phyloP scores from a whole-genome alignment of 2,888 invertebrate species.

The Alsophila aescularia region DNA sequence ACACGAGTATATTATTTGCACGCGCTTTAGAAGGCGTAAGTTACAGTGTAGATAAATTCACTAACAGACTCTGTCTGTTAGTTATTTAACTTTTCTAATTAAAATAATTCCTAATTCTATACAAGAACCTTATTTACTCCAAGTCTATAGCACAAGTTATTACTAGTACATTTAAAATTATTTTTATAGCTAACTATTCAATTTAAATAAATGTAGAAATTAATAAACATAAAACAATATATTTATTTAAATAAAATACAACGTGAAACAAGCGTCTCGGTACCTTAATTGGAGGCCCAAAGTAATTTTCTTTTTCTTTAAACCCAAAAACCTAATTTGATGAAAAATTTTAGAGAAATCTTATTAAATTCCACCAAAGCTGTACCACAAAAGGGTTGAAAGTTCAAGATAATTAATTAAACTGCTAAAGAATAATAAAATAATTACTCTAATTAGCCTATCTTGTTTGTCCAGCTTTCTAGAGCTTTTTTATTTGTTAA shows the following conservation, averaged over 20 bases:
- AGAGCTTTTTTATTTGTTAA: constrained; percentile 1
- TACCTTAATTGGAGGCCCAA: constrained; percentile 10
- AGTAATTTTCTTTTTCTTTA: constrained; percentile 12
- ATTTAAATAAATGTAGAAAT: not conserved
- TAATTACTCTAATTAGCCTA: constrained; percentile 42
- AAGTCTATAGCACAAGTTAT: no score
- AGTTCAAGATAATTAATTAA: constrained; percentile 26
- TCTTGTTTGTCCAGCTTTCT: constrained; percentile 29
- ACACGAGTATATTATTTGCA: no score
- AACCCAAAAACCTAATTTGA: constrained; percentile 23
- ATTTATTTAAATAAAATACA: constrained; percentile 5
- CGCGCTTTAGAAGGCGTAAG: no score
- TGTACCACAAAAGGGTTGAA: constrained; percentile 32
- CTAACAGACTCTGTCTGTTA: no score
- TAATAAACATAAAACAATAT: not conserved
- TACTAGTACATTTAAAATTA: no score
- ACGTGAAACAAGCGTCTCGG: constrained; percentile 6
- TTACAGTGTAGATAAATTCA: no score
- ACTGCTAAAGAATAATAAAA: constrained; percentile 16
- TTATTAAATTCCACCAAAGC: constrained; percentile 32
- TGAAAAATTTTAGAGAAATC: constrained; percentile 24
- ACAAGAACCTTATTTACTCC: no score
- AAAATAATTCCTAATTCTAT: no score
- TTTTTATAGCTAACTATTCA: no score
- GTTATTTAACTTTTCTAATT: no score